Conservation (phyloP, 2,888 invertebrate species). For the Lithosia quadra region DNA sequence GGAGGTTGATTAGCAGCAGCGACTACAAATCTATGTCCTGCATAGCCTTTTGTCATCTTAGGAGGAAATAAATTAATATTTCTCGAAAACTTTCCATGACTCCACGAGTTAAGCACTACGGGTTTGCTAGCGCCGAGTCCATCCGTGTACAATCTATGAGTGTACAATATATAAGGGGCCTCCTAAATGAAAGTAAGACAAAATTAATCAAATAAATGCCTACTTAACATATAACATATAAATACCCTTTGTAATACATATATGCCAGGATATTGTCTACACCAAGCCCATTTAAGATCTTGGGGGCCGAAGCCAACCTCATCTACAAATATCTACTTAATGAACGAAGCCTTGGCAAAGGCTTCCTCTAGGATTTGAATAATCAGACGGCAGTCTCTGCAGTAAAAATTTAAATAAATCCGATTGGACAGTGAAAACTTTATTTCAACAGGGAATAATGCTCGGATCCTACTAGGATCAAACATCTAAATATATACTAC, state of each 20-base stretch:
- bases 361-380: background rate
- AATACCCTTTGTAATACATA: background rate
- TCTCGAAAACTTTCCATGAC: constrained; percentile 88
- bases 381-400: background rate
- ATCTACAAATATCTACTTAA: background rate
- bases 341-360: background rate
- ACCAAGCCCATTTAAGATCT: no score
- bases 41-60: constrained; percentile 90
- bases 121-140: constrained; percentile 91
- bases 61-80: constrained; percentile 89
- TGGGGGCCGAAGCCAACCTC: background rate
- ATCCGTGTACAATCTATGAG: constrained; percentile 91
- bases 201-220: constrained; percentile 34
- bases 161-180: constrained; percentile 91
- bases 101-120: constrained; percentile 91
- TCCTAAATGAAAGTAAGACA: constrained; percentile 76
- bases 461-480: background rate
- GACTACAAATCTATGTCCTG: constrained; percentile 91
- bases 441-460: no score
- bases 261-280: no score
- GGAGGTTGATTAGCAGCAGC: constrained; percentile 91
- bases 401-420: background rate
- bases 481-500: constrained; percentile 49
- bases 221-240: no score
- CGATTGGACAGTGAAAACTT: background rate